A percentile compares a stretch with the other conserved stretches of the same genome.
Conservation (phyloP, 1,140 invertebrate genomes). For the Charaxes varanes region DNA sequence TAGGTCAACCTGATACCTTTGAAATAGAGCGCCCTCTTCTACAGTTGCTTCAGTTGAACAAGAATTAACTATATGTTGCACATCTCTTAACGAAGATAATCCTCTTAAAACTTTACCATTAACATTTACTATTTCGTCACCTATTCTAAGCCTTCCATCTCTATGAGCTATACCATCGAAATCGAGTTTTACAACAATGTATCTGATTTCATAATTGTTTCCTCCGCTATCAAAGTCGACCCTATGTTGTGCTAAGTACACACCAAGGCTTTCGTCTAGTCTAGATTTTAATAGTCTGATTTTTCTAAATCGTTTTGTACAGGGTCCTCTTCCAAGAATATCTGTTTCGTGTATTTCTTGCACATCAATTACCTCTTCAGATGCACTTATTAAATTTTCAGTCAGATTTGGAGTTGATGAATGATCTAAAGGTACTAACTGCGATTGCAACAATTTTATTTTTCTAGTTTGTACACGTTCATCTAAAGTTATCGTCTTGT, state of each 20-base stretch:
- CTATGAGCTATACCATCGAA: slow-evolving; percentile 87
- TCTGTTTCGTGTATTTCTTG: slow-evolving; percentile 39
- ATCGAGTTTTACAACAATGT: slow-evolving; percentile 88
- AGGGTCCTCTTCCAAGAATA: slow-evolving; percentile 62
- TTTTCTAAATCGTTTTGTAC: slow-evolving; percentile 74
- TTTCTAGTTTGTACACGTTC: slow-evolving; percentile 72
- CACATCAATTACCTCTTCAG: slow-evolving; percentile 16
- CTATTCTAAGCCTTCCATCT: slow-evolving; percentile 85
- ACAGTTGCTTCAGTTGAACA: slow-evolving; percentile 64
- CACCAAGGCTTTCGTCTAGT: slow-evolving; percentile 80
- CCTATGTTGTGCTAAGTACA: slow-evolving; percentile 81
- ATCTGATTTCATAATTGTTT: slow-evolving; percentile 79
- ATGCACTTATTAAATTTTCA: slow-evolving; percentile 23
- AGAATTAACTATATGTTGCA: slow-evolving; percentile 75
- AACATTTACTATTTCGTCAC: slow-evolving; percentile 91
- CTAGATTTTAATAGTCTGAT: slow-evolving; percentile 76
- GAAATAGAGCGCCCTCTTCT: slow-evolving; percentile 61
- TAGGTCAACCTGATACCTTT: slow-evolving; percentile 77
- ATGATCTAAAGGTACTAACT: slow-evolving; percentile 54
- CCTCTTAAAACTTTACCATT: slow-evolving; percentile 87
- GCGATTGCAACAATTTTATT: slow-evolving; percentile 65
- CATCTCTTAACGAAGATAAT: slow-evolving; percentile 79
- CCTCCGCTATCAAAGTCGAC: slow-evolving; percentile 67
- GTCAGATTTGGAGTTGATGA: slow-evolving; percentile 42
- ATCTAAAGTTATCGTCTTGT: slow-evolving; percentile 70